These are phyloP conservation scores for Ochotona princeps DNA, from an alignment of 2,113 vertebrate genomes.

Conservation along the genomic window DNA sequence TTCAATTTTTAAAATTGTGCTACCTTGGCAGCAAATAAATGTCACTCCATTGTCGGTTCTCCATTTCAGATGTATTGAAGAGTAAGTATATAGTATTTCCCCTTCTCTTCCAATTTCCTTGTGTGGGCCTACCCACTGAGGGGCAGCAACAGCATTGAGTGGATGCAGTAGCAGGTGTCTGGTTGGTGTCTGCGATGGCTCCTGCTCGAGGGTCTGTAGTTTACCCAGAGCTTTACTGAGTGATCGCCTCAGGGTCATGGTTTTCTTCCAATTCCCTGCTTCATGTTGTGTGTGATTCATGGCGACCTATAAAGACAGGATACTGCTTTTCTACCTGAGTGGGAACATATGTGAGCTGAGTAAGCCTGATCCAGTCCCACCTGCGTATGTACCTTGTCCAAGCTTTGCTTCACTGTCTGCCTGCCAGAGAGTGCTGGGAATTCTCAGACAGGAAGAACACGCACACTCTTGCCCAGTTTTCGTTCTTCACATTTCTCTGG, in stretches of 20 bases:
- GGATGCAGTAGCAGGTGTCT: neutral
- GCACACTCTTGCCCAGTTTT: neutral
- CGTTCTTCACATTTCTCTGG: neutral
- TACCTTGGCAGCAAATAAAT: neutral
- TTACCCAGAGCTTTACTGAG: neutral
- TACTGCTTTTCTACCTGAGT: neutral
- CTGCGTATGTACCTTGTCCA: neutral
- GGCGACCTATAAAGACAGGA: neutral
- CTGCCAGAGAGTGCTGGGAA: neutral
- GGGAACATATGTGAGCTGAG: neutral
- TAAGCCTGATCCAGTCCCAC: neutral
- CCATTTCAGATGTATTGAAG: neutral
- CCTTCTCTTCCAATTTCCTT: neutral
- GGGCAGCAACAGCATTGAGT: neutral
- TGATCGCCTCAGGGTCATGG: neutral
- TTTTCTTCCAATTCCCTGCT: neutral
- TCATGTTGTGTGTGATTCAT: neutral
- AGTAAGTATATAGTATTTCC: neutral
- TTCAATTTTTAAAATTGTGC: neutral
- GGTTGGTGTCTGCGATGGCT: neutral
- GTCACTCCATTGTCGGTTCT: neutral
- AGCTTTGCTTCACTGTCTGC: fast-evolving
- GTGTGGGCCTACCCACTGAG: neutral
- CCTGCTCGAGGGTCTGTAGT: neutral
- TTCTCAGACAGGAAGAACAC: neutral